These are phyloP conservation scores for Lepidurus couesii DNA, from an alignment of 1,140 invertebrate genomes.

Conservation along the genomic window DNA sequence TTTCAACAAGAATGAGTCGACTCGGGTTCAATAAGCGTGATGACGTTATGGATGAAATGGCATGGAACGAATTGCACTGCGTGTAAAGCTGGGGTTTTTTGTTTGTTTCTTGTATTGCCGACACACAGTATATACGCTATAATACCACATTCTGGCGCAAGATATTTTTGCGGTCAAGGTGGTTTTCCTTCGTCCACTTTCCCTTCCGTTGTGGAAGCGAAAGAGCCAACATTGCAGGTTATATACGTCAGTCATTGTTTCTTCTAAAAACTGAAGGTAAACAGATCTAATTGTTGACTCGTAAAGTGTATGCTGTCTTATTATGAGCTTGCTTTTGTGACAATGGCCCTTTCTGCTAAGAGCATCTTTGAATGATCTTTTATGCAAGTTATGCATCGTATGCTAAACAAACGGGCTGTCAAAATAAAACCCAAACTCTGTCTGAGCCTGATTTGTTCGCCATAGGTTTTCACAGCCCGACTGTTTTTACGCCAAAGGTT, in stretches of 20 bases:
- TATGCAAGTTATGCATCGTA: too few relatives aligned
- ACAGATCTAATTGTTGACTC: background rate
- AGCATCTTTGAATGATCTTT: too few relatives aligned
- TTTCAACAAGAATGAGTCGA: too few relatives aligned
- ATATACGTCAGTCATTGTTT: background rate
- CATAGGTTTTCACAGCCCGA: too few relatives aligned
- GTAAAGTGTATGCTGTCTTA: background rate
- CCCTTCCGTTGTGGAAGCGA: background rate
- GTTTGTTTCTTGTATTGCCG: too few relatives aligned
- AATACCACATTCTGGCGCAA: background rate
- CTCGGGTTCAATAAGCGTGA: too few relatives aligned
- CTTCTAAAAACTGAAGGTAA: background rate
- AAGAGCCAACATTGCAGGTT: background rate
- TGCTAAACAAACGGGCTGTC: too few relatives aligned
- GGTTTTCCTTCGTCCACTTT: constrained; percentile 18
- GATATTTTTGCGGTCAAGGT: constrained; percentile 4
- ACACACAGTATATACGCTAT: background rate
- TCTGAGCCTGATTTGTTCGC: too few relatives aligned
- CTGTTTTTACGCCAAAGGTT: background rate
- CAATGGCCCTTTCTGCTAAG: background rate
- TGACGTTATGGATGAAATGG: too few relatives aligned
- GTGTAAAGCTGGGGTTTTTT: too few relatives aligned
- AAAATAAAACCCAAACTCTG: too few relatives aligned
- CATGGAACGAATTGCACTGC: too few relatives aligned
- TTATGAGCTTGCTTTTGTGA: background rate